phyloP scores from a whole-genome alignment of 2,888 invertebrate species.

The Periphyllus acericola region DNA sequence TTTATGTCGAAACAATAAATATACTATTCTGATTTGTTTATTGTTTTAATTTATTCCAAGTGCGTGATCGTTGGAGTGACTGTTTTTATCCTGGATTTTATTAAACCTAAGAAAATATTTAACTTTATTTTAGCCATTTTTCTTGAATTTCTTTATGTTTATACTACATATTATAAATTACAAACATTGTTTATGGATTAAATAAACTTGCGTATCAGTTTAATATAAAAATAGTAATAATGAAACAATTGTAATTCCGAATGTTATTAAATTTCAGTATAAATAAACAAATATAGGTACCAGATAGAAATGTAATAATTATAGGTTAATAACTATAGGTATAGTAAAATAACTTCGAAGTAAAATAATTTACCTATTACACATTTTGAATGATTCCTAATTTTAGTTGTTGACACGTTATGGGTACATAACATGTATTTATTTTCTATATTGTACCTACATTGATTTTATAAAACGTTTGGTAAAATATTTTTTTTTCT shows the following conservation, averaged over 20 bases:
- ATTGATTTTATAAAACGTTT: too few species aligned
- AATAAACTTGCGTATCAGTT: not conserved
- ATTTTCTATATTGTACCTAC: too few species aligned
- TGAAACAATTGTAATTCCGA: not conserved
- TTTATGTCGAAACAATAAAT: slow-evolving; percentile 11
- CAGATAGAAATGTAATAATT: too few species aligned
- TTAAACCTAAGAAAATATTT: not conserved
- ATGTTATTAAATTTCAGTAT: not conserved
- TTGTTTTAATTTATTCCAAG: slow-evolving; percentile 41
- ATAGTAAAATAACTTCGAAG: too few species aligned
- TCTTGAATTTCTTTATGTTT: not conserved
- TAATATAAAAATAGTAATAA: not conserved
- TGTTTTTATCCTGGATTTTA: too few species aligned
- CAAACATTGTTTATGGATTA: not conserved
- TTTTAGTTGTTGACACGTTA: too few species aligned
- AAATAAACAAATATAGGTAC: too few species aligned
- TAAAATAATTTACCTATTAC: too few species aligned
- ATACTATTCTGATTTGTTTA: slow-evolving; percentile 40
- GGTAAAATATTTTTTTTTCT: too few species aligned
- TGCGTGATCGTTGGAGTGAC: slow-evolving; percentile 37
- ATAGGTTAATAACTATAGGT: too few species aligned
- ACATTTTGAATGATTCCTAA: too few species aligned
- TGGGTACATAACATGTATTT: too few species aligned
- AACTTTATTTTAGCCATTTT: slow-evolving; percentile 5
- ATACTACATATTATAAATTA: not conserved